phyloP scores from a whole-genome alignment of 1,140 invertebrate genomes.

The Thrips palmi region DNA sequence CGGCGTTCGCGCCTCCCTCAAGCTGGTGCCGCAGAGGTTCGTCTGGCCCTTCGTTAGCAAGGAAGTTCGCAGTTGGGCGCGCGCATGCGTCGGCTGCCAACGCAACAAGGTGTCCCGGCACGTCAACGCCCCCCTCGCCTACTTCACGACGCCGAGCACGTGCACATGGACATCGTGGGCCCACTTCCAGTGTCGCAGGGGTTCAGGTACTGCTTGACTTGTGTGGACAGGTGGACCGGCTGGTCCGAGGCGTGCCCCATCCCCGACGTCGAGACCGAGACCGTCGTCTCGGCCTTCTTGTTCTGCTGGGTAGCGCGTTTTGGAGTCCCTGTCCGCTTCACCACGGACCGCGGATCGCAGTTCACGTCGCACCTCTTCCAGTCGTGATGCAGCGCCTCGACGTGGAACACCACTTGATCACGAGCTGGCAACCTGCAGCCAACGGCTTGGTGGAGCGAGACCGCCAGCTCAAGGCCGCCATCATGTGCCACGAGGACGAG shows the following conservation, averaged over 20 bases:
- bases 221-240: slow-evolving; percentile 17
- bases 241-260: slow-evolving; percentile 22
- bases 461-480: slow-evolving; percentile 21
- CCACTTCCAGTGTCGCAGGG: slow-evolving; percentile 15
- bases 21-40: slow-evolving; percentile 15
- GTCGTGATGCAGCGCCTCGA: slow-evolving; percentile 15
- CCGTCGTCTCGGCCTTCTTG: slow-evolving; percentile 14
- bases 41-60: slow-evolving; percentile 18
- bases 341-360: slow-evolving; percentile 19
- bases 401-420: slow-evolving; percentile 16
- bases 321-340: slow-evolving; percentile 18
- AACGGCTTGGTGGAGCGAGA: slow-evolving; percentile 26
- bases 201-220: slow-evolving; percentile 6
- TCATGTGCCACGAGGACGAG: slow-evolving; percentile 17
- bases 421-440: slow-evolving; percentile 20
- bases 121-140: slow-evolving; percentile 13
- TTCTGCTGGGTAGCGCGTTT: slow-evolving; percentile 18
- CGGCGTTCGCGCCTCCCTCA: slow-evolving; percentile 13
- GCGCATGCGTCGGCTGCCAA: slow-evolving; percentile 18
- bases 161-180: slow-evolving; percentile 21
- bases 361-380: slow-evolving; percentile 16
- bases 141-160: slow-evolving; percentile 15
- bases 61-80: slow-evolving; percentile 18
- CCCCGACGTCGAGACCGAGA: slow-evolving; percentile 14
- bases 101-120: slow-evolving; percentile 17